A percentile compares a stretch with the other conserved stretches of the same genome.
phyloP scores from a whole-genome alignment of 2,888 invertebrate species.

The Crematogaster levior region DNA sequence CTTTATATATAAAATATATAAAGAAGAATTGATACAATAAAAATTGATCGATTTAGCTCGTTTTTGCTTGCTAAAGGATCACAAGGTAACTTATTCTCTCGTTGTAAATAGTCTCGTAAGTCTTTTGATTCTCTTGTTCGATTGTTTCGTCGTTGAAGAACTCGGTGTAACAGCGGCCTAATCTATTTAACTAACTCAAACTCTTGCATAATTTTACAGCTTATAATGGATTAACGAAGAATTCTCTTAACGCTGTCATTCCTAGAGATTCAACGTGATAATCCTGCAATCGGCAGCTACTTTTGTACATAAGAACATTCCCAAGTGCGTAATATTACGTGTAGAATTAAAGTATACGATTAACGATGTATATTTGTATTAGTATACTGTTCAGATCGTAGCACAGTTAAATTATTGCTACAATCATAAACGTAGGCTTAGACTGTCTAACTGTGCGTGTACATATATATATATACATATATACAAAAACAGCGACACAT shows the following conservation, averaged over 20 bases:
- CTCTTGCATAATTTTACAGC: background rate
- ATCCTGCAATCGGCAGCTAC: constrained; percentile 44
- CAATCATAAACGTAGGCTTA: constrained; percentile 54
- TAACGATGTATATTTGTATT: constrained; percentile 48
- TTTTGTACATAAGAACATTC: constrained; percentile 78
- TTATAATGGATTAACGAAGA: background rate
- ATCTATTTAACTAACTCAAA: background rate
- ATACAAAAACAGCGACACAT: constrained; percentile 47
- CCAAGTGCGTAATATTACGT: constrained; percentile 60
- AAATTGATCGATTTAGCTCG: background rate
- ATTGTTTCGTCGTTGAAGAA: background rate
- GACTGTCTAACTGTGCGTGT: constrained; percentile 54
- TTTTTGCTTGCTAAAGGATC: background rate
- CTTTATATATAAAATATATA: too few relatives aligned
- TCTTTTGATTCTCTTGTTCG: background rate
- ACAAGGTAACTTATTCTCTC: background rate
- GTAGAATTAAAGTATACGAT: constrained; percentile 47
- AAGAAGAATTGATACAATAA: too few relatives aligned
- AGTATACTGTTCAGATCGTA: constrained; percentile 55
- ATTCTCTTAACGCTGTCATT: constrained; percentile 54
- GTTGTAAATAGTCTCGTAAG: constrained; percentile 28
- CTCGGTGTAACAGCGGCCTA: background rate
- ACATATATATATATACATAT: too few relatives aligned
- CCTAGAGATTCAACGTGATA: constrained; percentile 53
- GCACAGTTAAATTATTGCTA: constrained; percentile 69